Conservation (phyloP, 2,888 invertebrate species). For the Aproaerema taeniolella region DNA sequence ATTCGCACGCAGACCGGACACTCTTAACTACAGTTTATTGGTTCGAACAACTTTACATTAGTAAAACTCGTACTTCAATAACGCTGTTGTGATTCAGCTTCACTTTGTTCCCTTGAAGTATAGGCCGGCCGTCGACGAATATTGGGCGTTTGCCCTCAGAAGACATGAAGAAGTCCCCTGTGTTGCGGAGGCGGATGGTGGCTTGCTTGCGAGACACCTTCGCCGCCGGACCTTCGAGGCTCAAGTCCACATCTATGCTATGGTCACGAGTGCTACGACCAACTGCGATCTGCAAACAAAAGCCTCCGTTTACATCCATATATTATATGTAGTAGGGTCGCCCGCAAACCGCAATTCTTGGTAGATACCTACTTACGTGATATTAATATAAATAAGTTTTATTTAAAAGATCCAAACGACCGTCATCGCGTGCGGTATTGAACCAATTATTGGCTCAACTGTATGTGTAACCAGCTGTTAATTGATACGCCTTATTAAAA, state of each 20-base stretch:
- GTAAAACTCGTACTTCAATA: conserved; percentile 89
- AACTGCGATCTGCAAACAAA: conserved; percentile 84
- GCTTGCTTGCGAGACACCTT: conserved; percentile 96
- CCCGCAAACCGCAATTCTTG: too few relatives aligned
- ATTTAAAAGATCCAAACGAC: too few relatives aligned
- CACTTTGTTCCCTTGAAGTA: conserved; percentile 92
- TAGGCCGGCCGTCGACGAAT: conserved; percentile 94
- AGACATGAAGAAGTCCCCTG: conserved; percentile 95
- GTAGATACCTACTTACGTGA: too few relatives aligned
- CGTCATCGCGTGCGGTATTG: conserved; percentile 17
- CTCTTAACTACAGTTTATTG: too few relatives aligned
- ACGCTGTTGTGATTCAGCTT: conserved; percentile 95
- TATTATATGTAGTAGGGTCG: not conserved
- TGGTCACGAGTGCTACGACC: conserved; percentile 93
- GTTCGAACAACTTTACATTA: too few relatives aligned
- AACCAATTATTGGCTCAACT: conserved; percentile 27
- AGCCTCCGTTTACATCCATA: not conserved
- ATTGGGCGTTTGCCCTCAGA: conserved; percentile 97
- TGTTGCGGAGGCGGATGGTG: conserved; percentile 91
- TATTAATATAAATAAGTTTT: too few relatives aligned
- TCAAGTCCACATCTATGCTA: conserved; percentile 94
- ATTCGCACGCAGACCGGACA: too few relatives aligned
- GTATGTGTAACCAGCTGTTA: conserved; percentile 36
- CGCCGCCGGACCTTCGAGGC: conserved; percentile 95
- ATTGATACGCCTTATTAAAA: conserved; percentile 44